Evolutionary conservation across 2,888 invertebrate genomes (phyloP).

Genomic region (Oasisia sp.): DNA sequence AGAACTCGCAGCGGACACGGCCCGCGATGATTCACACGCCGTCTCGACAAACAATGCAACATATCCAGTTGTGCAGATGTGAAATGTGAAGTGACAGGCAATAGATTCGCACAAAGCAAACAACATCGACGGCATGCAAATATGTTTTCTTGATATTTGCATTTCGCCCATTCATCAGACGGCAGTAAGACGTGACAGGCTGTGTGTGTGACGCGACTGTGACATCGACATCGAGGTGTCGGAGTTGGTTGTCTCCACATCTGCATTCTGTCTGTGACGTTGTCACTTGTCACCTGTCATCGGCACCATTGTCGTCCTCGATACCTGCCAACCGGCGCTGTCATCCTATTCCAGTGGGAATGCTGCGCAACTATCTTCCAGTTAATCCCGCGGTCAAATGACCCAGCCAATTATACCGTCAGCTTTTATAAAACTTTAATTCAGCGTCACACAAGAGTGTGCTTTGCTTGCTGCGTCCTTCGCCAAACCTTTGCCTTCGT

Average conservation of each 20-base stretch:
- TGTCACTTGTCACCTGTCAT: constrained; percentile 4
- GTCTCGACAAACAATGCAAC: neutral
- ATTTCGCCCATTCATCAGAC: constrained; percentile 3
- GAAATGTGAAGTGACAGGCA: constrained; percentile 17
- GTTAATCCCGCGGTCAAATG: neutral
- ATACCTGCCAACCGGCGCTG: neutral
- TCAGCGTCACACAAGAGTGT: neutral
- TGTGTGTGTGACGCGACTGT: neutral
- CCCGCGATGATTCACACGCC: neutral
- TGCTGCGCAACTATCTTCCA: neutral
- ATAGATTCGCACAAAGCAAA: constrained; percentile 17
- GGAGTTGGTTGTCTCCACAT: neutral
- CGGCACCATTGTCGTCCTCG: neutral
- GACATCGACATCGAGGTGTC: neutral
- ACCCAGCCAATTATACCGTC: neutral
- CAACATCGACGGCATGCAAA: neutral
- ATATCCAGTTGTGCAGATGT: constrained; percentile 2
- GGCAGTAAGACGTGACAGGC: neutral
- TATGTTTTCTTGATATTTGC: constrained; percentile 17
- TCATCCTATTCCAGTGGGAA: neutral
- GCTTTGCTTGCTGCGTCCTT: neutral
- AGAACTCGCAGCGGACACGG: neutral
- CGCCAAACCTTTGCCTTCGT: neutral
- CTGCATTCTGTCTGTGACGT: neutral
- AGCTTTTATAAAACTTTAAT: neutral